Evolutionary conservation across 2,888 invertebrate species (phyloP).

Genomic region (Cantharis flavilabris): DNA sequence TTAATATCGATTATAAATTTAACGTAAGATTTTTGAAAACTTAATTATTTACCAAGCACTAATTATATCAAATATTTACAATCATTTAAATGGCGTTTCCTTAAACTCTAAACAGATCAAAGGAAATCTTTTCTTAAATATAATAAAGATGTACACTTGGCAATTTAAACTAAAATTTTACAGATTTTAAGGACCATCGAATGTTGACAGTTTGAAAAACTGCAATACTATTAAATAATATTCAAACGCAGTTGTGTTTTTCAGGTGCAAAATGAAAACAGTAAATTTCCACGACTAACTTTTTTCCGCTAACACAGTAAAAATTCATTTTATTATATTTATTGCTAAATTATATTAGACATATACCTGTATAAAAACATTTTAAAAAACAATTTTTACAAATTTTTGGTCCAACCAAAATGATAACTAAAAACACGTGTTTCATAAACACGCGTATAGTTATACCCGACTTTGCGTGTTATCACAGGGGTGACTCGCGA

Average conservation of each 20-base stretch:
- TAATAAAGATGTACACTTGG: not conserved
- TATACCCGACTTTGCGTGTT: slow-evolving; percentile 37
- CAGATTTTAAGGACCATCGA: not conserved
- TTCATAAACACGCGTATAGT: slow-evolving; percentile 21
- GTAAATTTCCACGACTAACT: not conserved
- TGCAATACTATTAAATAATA: slow-evolving; percentile 15
- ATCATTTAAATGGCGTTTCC: not conserved
- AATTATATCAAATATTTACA: not conserved
- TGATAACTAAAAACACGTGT: slow-evolving; percentile 33
- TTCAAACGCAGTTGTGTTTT: slow-evolving; percentile 3
- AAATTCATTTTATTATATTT: not conserved
- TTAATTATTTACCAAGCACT: not conserved
- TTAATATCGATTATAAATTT: not conserved
- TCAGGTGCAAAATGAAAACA: not conserved
- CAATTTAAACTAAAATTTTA: not conserved
- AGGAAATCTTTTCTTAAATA: not conserved
- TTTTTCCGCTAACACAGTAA: not conserved
- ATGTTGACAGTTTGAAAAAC: slow-evolving; percentile 2
- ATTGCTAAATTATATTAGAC: not conserved
- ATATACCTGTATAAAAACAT: slow-evolving; percentile 1
- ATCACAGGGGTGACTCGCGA: slow-evolving; percentile 46
- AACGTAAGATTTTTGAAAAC: not conserved
- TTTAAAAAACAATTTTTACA: not conserved
- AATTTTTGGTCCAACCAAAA: not conserved
- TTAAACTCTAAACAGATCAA: not conserved